Conservation (phyloP, 2,113 vertebrate genomes). For the Chionodraco myersi region DNA sequence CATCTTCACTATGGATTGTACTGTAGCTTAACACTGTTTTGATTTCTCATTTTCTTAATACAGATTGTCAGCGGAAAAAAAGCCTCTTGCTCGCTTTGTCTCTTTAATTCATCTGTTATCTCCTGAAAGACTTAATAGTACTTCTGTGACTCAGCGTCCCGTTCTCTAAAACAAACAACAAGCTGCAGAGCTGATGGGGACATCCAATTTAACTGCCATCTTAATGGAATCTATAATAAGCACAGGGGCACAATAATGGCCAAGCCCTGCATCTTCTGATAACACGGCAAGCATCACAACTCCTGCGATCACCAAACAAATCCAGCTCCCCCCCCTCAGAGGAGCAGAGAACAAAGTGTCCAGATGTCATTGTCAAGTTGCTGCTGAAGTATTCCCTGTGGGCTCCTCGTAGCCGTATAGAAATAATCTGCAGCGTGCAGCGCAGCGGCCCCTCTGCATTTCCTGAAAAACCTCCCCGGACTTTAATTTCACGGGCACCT, state of each 20-base stretch:
- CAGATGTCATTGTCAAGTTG: conserved; percentile 68
- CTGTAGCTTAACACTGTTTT: conserved; percentile 45
- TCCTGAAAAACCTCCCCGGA: conserved; percentile 57
- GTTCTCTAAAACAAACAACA: conserved; percentile 84
- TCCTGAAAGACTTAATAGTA: conserved; percentile 80
- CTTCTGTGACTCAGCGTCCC: conserved; percentile 78
- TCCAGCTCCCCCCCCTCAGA: conserved; percentile 44
- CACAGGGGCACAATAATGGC: conserved; percentile 77
- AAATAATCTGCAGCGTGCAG: conserved; percentile 68
- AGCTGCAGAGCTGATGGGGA: conserved; percentile 80
- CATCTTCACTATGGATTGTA: conserved; percentile 51
- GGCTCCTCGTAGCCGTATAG: conserved; percentile 44
- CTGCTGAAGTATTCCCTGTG: conserved; percentile 53
- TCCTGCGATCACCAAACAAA: conserved; percentile 77
- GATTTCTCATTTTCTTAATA: conserved; percentile 60
- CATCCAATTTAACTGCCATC: conserved; percentile 86
- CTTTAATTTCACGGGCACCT: conserved; percentile 81
- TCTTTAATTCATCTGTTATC: conserved; percentile 82
- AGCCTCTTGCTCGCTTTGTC: conserved; percentile 70
- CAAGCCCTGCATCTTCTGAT: conserved; percentile 78
- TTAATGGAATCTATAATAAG: conserved; percentile 89
- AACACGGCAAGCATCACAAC: conserved; percentile 72
- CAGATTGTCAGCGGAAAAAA: conserved; percentile 29
- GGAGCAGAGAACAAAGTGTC: conserved; percentile 69
- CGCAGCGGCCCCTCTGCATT: conserved; percentile 57